Conservation (phyloP, 2,888 invertebrate genomes). For the Malthinus flaveolus region DNA sequence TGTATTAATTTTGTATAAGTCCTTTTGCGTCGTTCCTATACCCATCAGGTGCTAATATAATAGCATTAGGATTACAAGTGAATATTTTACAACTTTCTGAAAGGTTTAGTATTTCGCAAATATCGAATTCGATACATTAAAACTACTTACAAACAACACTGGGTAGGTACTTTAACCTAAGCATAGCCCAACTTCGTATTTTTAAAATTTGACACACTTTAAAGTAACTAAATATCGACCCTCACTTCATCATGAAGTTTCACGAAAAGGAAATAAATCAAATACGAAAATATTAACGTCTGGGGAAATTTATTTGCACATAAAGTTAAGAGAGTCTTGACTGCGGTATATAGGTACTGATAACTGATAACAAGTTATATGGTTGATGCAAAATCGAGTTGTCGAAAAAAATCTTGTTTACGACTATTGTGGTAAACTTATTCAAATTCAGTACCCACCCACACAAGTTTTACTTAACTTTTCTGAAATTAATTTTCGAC, state of each 20-base stretch:
- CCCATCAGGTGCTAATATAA: conserved; percentile 4
- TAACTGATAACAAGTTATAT: conserved; percentile 6
- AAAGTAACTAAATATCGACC: conserved; percentile 24
- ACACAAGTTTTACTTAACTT: no score
- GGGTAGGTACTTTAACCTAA: no score
- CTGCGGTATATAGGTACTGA: conserved; percentile 17
- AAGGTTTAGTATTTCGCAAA: neutral
- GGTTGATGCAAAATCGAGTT: neutral
- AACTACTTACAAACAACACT: no score
- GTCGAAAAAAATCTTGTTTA: no score
- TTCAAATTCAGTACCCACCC: no score
- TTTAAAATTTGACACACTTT: conserved; percentile 22
- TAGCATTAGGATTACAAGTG: conserved; percentile 9
- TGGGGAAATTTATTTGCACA: conserved; percentile 26
- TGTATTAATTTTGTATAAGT: conserved; percentile 7
- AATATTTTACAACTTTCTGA: conserved; percentile 10
- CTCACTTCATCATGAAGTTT: conserved; percentile 23
- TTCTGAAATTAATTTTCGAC: no score
- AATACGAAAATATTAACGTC: conserved; percentile 26
- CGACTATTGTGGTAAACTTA: no score
- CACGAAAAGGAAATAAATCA: conserved; percentile 23
- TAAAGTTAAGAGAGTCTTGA: conserved; percentile 22
- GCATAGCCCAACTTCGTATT: conserved; percentile 4
- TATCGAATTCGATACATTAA: no score
- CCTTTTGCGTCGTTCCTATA: neutral